Percentiles rank a stretch among this genome's conserved stretches.
These are phyloP conservation scores for Cololabis saira DNA, from an alignment of 2,113 vertebrate species.

Conservation along the genomic window DNA sequence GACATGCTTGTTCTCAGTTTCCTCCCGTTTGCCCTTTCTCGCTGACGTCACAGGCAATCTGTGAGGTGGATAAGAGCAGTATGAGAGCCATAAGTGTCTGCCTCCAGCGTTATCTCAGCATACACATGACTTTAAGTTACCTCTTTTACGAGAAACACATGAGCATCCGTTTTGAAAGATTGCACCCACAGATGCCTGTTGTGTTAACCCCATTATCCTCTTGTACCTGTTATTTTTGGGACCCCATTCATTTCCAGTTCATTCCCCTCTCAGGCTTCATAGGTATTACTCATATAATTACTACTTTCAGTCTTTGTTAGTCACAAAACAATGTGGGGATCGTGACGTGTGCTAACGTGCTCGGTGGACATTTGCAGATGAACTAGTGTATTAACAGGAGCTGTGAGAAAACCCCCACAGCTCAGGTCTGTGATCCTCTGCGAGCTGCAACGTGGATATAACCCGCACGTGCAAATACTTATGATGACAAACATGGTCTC, in stretches of 20 bases:
- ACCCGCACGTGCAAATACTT: too few species aligned
- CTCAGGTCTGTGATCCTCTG: too few species aligned
- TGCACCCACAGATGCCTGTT: constrained; percentile 35
- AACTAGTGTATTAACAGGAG: too few species aligned
- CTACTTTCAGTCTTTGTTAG: too few species aligned
- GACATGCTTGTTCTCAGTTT: constrained; percentile 22
- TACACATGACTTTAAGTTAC: constrained; percentile 15
- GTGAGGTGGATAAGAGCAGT: constrained; percentile 27
- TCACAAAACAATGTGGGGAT: too few species aligned
- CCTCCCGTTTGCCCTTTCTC: constrained; percentile 31
- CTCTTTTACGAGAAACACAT: background rate
- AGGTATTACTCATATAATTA: background rate
- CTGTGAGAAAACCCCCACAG: too few species aligned
- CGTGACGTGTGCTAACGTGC: too few species aligned
- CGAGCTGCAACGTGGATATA: too few species aligned
- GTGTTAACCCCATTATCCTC: constrained; percentile 31
- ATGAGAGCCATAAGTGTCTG: constrained; percentile 9
- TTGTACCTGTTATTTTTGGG: constrained; percentile 32
- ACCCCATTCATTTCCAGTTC: constrained; percentile 34
- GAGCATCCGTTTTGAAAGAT: constrained; percentile 6
- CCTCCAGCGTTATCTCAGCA: constrained; percentile 10
- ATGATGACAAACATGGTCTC: too few species aligned
- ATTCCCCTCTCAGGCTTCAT: background rate
- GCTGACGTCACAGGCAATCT: constrained; percentile 48
- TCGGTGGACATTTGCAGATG: too few species aligned